Conservation (phyloP, 1,140 invertebrate species). For the Radopholus similis region DNA sequence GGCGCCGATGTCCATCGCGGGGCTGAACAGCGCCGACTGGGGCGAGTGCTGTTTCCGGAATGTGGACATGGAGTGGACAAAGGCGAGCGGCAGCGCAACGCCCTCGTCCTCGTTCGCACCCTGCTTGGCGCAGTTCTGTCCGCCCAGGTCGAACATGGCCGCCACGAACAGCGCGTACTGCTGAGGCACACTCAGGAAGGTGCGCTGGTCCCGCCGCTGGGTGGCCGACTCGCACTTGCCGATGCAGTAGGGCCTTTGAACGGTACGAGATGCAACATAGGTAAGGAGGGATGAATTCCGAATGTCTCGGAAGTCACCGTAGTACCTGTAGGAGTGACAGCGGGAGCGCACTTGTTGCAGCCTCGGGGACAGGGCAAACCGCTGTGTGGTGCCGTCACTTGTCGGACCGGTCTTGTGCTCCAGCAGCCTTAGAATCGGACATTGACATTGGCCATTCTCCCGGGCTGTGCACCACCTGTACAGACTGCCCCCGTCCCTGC, state of each 20-base stretch:
- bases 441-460: not conserved
- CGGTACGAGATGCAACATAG: no score
- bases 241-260: not conserved
- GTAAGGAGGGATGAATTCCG: not conserved
- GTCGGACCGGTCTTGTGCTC: slow-evolving; percentile 25
- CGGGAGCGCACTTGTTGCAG: slow-evolving; percentile 42
- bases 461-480: slow-evolving; percentile 8
- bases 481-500: slow-evolving; percentile 11
- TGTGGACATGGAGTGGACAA: slow-evolving; percentile 49
- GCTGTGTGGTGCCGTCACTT: no score
- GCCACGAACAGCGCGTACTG: slow-evolving; percentile 51
- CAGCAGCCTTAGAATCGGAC: slow-evolving; percentile 11
- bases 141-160: slow-evolving; percentile 55
- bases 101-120: not conserved
- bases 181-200: slow-evolving; percentile 47
- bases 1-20: slow-evolving; percentile 49
- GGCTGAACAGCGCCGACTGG: slow-evolving; percentile 35
- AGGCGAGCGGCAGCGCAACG: slow-evolving; percentile 50
- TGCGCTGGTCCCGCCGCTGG: not conserved
- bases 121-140: slow-evolving; percentile 28
- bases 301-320: not conserved
- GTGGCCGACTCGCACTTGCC: not conserved
- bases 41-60: slow-evolving; percentile 46
- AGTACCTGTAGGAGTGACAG: slow-evolving; percentile 41
- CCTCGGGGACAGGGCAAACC: slow-evolving; percentile 7